Percentiles rank a stretch among this genome's conserved stretches.
Evolutionary conservation across 2,113 vertebrate species (phyloP).

Genomic region (Pedionomus torquatus): DNA sequence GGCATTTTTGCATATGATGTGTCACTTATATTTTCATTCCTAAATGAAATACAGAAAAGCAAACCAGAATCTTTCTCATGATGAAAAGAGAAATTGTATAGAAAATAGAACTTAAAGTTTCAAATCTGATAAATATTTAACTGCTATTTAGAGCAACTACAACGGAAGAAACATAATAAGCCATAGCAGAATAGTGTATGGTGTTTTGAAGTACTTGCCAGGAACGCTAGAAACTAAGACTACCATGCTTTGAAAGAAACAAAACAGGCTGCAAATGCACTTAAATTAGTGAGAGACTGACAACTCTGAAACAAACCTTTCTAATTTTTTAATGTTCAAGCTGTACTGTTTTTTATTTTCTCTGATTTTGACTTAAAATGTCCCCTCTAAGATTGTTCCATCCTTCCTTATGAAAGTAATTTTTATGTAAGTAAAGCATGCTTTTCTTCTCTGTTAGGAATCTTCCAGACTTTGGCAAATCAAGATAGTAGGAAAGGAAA

Average conservation of each 20-base stretch:
- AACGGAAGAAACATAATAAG: neutral
- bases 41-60: neutral
- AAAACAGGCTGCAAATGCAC: neutral
- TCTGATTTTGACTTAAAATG: neutral
- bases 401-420: neutral
- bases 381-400: neutral
- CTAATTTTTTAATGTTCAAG: neutral
- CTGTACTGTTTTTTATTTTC: neutral
- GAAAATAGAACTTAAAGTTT: neutral
- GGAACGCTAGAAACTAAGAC: neutral
- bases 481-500: neutral
- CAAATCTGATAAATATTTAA: neutral
- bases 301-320: neutral
- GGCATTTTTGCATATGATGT: neutral
- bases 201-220: neutral
- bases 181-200: rapidly evolving
- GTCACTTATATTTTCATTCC: neutral
- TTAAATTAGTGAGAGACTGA: neutral
- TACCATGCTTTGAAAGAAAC: neutral
- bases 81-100: neutral
- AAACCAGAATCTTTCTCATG: neutral
- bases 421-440: neutral
- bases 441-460: neutral
- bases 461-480: neutral
- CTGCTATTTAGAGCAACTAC: neutral